Base-by-base conservation (phyloP, 2,113 vertebrate species). In the Dasypus novemcinctus region DNA sequence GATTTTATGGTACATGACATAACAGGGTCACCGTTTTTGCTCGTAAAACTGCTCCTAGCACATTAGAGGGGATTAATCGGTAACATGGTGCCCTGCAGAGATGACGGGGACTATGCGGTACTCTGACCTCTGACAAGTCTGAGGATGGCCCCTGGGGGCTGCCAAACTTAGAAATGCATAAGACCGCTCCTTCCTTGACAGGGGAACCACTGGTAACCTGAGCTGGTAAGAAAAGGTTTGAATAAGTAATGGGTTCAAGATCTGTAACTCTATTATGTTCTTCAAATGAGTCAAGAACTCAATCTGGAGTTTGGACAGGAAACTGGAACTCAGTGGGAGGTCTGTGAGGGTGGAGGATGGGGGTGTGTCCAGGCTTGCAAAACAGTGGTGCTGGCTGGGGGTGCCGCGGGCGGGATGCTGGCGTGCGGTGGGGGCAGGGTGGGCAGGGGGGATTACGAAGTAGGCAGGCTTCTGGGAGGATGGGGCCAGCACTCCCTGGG, bases 321-420 rank as follows among this genome's bases (percentile, higher is more conserved):
- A 96, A 86, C 88, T 97, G 93, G 91, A 74, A 86, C 96, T 91
- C 69, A 11, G 95, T 97, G 97, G 97, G 97, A 96, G 97, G 97
- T 97, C 97, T 89, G 78, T 0, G 12, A 38, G 93, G 91, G 71
- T 71, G 95, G 96, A 75, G 94, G 91, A 18, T 27, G 43, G 78
- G 93, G 66, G 57, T 78, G 84, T 25, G 93, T 85, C 63, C 90
- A 75, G 90, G 43, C 87, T 92, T 90, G 84, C 95, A 88, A 96
- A 97, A 97, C 96, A 33, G 93, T 33, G 23, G 91, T n/a, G 20
- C 79, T 43, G 91, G 43, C 66, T 72, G 6, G 43, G 66, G 81
- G 29, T 63, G 79, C n/a, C n/a, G n/a, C n/a, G n/a, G n/a, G n/a
- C n/a, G n/a, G n/a, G n/a, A n/a, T n/a, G n/a, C n/a, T n/a, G n/a